These are phyloP conservation scores for Cheilosia impressa DNA, from an alignment of 2,888 invertebrate genomes.

Conservation along the genomic window DNA sequence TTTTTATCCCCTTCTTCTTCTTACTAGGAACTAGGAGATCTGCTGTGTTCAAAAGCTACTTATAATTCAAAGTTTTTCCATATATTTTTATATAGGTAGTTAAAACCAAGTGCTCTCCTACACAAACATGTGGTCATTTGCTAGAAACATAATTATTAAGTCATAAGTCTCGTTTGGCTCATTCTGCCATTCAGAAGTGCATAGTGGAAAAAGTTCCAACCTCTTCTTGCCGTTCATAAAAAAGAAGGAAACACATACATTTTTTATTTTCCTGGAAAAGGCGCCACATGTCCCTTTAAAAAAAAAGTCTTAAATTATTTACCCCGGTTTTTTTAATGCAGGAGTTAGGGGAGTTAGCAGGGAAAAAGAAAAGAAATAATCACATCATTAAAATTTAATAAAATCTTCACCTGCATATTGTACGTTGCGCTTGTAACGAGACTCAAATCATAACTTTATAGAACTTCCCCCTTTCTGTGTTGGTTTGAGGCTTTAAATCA, in stretches of 20 bases:
- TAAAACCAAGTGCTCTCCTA: not conserved
- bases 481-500: constrained; percentile 66
- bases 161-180: constrained; percentile 9
- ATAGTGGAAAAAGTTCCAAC: constrained; percentile 40
- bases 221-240: constrained; percentile 12
- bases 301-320: constrained; percentile 63
- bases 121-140: constrained; percentile 48
- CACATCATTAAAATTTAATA: constrained; percentile 75
- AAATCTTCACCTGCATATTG: constrained; percentile 75
- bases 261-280: constrained; percentile 75
- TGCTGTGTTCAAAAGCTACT: no score
- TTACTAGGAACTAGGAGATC: no score
- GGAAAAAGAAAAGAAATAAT: constrained; percentile 69
- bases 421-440: constrained; percentile 60
- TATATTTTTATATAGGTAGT: not conserved
- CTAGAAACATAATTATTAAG: constrained; percentile 35
- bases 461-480: constrained; percentile 66
- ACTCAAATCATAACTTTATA: constrained; percentile 61
- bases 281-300: constrained; percentile 69
- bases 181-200: constrained; percentile 17
- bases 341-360: constrained; percentile 55
- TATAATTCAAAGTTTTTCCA: no score
- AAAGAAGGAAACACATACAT: constrained; percentile 41
- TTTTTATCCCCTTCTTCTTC: no score
- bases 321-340: constrained; percentile 43